Evolutionary conservation across 2,888 invertebrate genomes (phyloP).

Genomic region (Sinohyriopsis cumingii): DNA sequence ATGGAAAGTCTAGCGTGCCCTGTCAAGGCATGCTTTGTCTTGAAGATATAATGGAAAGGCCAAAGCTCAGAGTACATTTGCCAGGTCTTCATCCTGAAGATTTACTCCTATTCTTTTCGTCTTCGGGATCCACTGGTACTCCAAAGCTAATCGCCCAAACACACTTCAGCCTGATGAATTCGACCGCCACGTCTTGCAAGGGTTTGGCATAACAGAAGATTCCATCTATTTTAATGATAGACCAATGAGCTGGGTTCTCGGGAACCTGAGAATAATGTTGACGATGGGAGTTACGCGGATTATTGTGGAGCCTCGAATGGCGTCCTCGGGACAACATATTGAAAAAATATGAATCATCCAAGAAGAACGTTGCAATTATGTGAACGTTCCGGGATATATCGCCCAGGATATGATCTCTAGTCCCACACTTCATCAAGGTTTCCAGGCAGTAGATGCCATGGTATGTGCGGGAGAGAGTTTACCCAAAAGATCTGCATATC

Average conservation of each 20-base stretch:
- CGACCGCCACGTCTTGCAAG: slow-evolving; percentile 3
- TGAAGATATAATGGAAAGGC: slow-evolving; percentile 28
- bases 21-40: slow-evolving; percentile 8
- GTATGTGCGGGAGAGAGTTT: slow-evolving; percentile 22
- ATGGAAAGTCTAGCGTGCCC: too few species aligned
- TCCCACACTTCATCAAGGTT: slow-evolving; percentile 11
- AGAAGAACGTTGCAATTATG: slow-evolving; percentile 21
- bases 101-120: slow-evolving; percentile 14
- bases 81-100: slow-evolving; percentile 17
- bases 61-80: slow-evolving; percentile 14
- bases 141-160: slow-evolving; percentile 25
- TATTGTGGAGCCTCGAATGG: slow-evolving; percentile 21
- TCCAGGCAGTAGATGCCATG: slow-evolving; percentile 12
- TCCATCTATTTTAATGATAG: slow-evolving; percentile 22
- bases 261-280: slow-evolving; percentile 23
- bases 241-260: slow-evolving; percentile 25
- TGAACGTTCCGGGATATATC: slow-evolving; percentile 23
- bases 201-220: slow-evolving; percentile 3
- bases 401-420: slow-evolving; percentile 13
- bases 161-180: slow-evolving; percentile 27
- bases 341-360: slow-evolving; percentile 20
- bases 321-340: slow-evolving; percentile 17
- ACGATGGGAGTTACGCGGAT: slow-evolving; percentile 22
- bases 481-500: not conserved
- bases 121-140: slow-evolving; percentile 31